These are phyloP conservation scores for Cossypha caffra DNA, from an alignment of 2,797 vertebrate genomes.

Conservation along the genomic window DNA sequence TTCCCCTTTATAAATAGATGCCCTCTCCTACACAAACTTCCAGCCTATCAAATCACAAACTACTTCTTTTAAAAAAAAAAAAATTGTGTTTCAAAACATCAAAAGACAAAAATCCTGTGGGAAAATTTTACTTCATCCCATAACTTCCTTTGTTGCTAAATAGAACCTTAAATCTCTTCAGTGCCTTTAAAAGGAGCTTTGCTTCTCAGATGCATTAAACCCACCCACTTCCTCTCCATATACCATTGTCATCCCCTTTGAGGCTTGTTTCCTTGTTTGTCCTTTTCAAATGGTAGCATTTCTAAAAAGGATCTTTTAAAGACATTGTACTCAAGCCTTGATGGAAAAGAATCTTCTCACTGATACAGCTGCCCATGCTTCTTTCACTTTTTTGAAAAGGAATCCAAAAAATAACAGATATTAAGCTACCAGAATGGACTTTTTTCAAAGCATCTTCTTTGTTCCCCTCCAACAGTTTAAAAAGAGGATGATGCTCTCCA, in stretches of 20 bases:
- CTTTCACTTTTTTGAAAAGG: neutral
- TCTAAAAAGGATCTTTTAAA: constrained; percentile 35
- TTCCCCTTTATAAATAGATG: neutral
- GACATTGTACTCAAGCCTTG: neutral
- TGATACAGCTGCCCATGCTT: neutral
- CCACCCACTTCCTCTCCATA: constrained; percentile 48
- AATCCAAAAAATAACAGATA: constrained; percentile 15
- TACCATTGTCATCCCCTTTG: constrained; percentile 51
- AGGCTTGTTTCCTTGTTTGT: constrained; percentile 31
- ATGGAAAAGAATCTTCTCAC: neutral
- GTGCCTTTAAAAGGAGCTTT: constrained; percentile 48
- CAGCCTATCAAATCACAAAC: neutral
- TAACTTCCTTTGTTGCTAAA: constrained; percentile 41
- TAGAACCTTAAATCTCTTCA: constrained; percentile 26
- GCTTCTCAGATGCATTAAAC: constrained; percentile 20
- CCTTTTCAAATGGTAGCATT: constrained; percentile 45
- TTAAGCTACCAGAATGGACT: neutral
- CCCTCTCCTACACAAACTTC: neutral
- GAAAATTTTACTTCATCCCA: constrained; percentile 40
- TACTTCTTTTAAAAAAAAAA: neutral
- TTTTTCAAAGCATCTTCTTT: neutral
- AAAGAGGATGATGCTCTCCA: neutral
- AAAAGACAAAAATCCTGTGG: constrained; percentile 58
- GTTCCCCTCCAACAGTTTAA: neutral
- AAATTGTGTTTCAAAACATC: constrained; percentile 31